Conservation (phyloP, 1,140 invertebrate genomes). For the Calycopis cecrops region DNA sequence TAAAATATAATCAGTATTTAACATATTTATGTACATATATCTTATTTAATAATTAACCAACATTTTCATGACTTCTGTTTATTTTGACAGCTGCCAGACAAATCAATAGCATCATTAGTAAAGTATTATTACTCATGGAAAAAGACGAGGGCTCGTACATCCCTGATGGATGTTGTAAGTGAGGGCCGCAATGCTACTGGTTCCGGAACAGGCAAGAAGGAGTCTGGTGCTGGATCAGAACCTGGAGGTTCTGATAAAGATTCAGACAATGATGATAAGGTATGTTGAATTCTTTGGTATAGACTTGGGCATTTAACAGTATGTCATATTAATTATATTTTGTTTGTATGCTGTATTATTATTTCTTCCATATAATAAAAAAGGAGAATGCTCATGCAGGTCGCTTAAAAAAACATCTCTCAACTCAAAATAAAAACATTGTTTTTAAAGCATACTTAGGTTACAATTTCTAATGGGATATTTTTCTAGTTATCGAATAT, state of each 20-base stretch:
- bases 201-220: slow-evolving; percentile 74
- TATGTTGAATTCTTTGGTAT: slow-evolving; percentile 68
- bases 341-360: slow-evolving; percentile 27
- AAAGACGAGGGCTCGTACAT: slow-evolving; percentile 93
- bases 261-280: slow-evolving; percentile 92
- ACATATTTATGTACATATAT: no score
- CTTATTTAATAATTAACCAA: no score
- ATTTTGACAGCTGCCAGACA: slow-evolving; percentile 85
- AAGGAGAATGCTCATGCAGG: background rate
- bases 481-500: no score
- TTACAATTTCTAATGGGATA: no score
- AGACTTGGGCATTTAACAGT: slow-evolving; percentile 23
- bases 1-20: no score
- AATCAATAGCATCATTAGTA: slow-evolving; percentile 95
- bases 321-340: slow-evolving; percentile 27
- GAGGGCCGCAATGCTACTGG: slow-evolving; percentile 77
- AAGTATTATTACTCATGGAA: slow-evolving; percentile 99
- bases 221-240: slow-evolving; percentile 83
- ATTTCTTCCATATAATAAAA: slow-evolving; percentile 2
- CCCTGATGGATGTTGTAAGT: slow-evolving; percentile 88
- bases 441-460: no score
- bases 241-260: slow-evolving; percentile 89
- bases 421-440: no score
- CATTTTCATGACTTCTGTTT: slow-evolving; percentile 20
- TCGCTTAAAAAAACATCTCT: no score